These are phyloP conservation scores for Porites rus DNA, from an alignment of 92 coral and sea anemone species.

Conservation along the genomic window DNA sequence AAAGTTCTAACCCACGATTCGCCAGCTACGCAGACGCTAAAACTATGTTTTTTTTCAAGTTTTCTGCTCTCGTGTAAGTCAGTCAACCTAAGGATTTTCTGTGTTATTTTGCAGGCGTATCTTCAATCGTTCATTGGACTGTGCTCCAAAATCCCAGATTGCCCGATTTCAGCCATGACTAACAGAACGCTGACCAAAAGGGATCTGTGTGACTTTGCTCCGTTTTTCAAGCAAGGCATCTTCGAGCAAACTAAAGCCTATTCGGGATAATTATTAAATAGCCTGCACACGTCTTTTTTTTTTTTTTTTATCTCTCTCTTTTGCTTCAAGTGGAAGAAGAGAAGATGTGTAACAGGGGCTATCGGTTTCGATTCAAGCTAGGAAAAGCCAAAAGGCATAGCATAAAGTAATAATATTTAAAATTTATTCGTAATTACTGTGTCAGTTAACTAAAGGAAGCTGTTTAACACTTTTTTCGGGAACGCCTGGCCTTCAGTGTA, in stretches of 20 bases:
- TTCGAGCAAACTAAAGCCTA: constrained; percentile 96
- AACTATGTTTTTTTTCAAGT: no score
- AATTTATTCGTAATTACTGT: no score
- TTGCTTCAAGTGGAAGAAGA: no score
- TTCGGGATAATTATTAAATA: constrained; percentile 21
- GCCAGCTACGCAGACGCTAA: no score
- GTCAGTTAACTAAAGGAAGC: no score
- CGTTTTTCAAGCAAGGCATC: constrained; percentile 98
- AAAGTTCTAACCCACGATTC: no score
- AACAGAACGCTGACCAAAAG: constrained; percentile 90
- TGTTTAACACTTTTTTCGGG: no score
- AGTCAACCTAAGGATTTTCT: neutral
- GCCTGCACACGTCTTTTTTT: neutral
- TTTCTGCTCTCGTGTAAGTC: neutral
- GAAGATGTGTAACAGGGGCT: no score
- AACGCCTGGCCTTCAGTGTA: neutral
- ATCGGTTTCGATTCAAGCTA: no score
- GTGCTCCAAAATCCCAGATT: constrained; percentile 89
- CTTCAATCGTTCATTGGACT: constrained; percentile 87
- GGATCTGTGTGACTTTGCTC: constrained; percentile 95
- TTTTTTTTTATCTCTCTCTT: no score
- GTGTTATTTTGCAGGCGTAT: constrained; percentile 69
- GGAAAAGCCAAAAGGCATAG: no score
- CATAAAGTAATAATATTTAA: no score
- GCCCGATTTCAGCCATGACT: constrained; percentile 86